These are phyloP conservation scores for Patagioenas fasciata DNA, from an alignment of 2,113 vertebrate genomes.

Conservation along the genomic window DNA sequence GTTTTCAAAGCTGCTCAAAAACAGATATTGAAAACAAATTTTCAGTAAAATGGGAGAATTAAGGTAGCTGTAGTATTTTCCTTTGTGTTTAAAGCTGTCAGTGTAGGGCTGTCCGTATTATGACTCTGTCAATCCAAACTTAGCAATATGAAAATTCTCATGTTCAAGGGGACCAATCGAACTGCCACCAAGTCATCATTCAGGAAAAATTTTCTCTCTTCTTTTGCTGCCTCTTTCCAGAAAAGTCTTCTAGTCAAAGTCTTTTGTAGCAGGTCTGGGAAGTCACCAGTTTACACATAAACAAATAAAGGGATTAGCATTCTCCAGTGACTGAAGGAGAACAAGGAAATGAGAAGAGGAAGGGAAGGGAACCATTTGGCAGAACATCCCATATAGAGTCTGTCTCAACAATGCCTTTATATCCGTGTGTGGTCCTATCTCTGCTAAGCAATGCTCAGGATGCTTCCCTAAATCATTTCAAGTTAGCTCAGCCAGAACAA, in stretches of 20 bases:
- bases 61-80: background rate
- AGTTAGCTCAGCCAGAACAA: constrained; percentile 29
- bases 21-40: background rate
- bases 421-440: constrained; percentile 32
- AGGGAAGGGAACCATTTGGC: constrained; percentile 60
- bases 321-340: background rate
- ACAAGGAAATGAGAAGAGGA: constrained; percentile 66
- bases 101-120: background rate
- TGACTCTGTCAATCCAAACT: background rate
- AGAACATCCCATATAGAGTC: background rate
- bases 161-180: background rate
- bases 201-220: background rate
- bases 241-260: background rate
- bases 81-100: background rate
- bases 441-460: background rate
- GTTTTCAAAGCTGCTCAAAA: background rate
- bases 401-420: constrained; percentile 41
- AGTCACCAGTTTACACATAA: background rate
- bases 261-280: constrained; percentile 2
- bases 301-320: background rate
- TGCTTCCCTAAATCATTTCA: constrained; percentile 17
- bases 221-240: background rate
- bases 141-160: background rate
- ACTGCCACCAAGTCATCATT: background rate
- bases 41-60: background rate